phyloP scores from a whole-genome alignment of 2,113 vertebrate species.

The Hypomesus transpacificus region DNA sequence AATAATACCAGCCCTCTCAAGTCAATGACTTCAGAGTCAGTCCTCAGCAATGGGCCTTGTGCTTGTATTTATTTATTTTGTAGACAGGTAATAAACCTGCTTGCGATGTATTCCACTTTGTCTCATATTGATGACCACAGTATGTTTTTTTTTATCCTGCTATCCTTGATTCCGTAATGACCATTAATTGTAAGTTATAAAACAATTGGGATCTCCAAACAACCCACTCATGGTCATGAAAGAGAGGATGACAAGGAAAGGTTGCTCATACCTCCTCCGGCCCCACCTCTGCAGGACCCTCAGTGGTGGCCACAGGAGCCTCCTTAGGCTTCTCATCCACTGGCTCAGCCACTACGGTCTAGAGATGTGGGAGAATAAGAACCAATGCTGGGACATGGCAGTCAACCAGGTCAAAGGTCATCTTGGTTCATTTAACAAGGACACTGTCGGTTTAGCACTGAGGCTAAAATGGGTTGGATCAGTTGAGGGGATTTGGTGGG shows the following conservation, averaged over 20 bases:
- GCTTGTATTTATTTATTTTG: no score
- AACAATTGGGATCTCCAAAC: neutral
- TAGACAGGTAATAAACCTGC: no score
- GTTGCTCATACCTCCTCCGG: constrained; percentile 50
- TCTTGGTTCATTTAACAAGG: constrained; percentile 24
- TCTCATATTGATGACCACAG: neutral
- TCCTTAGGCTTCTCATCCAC: constrained; percentile 37
- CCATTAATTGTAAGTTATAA: neutral
- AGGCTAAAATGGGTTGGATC: neutral
- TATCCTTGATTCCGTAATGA: neutral
- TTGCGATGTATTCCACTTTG: neutral
- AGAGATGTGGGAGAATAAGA: constrained; percentile 39
- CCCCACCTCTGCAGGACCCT: constrained; percentile 29
- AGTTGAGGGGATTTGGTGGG: no score
- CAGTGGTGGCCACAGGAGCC: constrained; percentile 26
- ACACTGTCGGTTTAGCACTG: neutral
- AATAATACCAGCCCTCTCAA: no score
- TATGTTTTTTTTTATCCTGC: neutral
- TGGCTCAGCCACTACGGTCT: constrained; percentile 28
- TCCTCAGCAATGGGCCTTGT: no score
- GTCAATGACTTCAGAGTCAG: no score
- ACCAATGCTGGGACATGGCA: constrained; percentile 18
- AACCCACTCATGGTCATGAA: neutral
- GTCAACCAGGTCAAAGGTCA: constrained; percentile 24
- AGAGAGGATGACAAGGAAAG: neutral